Base-by-base conservation (phyloP, 1,140 invertebrate species). In the Dolichoris vasculosae region DNA sequence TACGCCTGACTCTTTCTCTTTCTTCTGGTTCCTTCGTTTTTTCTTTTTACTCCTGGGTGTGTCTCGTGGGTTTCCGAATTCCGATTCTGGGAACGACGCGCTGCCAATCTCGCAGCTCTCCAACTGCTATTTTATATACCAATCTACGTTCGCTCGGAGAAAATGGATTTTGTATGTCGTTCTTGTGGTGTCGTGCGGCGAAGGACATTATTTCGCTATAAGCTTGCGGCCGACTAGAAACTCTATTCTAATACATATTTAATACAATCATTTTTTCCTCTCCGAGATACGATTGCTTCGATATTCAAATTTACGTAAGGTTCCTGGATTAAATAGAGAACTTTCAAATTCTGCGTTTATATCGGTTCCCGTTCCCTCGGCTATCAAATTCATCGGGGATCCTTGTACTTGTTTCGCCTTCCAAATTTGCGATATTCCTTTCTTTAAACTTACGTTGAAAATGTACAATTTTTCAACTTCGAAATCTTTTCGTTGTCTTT, bases 141-240 rank as follows among this genome's bases (percentile, higher is more conserved):
- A 59, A 84, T 86, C 81, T 82, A 82, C 75, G 81, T 71, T 84
- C 76, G 75, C 82, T 59, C 63, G 76, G 81, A 82, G 78, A 87
- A 88, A 88, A 87, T 87, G 82, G 85, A 86, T 85, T 82, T 80
- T 75, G 77, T 38, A 80, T 80, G 83, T 82, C 63, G 81, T 55
- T 84, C 83, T 35, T 35, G 8, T 67, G 69, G 40, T 43, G n/a
- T 73, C 69, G 69, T 73, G 69, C 23, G 69, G 69, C 20, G 38
- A 69, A 69, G 67, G 32, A 69, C 30, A 69, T 69, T 38, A 30
- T 38, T 69, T 38, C 35, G 40, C 67, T 23, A 2, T 38, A 69
- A 3, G 15, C 15, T 69, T 69, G 67, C 23, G 67, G 67, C 35
- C 1, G 35, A 32, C 7, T 35, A 35, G 26, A 64, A n/a, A 20